phyloP scores from a whole-genome alignment of 2,797 vertebrate species.

The Rhadinocentrus ornatus region DNA sequence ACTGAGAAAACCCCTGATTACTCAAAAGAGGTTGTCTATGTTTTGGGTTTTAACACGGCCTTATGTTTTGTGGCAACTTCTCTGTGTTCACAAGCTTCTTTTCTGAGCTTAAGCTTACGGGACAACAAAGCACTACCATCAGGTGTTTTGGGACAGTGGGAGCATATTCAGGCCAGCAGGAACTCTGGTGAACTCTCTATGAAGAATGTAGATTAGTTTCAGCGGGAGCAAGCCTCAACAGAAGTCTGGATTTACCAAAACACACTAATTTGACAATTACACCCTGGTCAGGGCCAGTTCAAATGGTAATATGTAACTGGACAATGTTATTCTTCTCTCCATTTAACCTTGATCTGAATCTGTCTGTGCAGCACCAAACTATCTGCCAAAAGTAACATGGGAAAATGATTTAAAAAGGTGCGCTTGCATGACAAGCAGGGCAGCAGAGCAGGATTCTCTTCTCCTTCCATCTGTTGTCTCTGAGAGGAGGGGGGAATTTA shows the following conservation, averaged over 20 bases:
- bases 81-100: conserved; percentile 26
- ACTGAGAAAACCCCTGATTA: conserved; percentile 17
- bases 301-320: conserved; percentile 57
- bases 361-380: conserved; percentile 14
- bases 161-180: conserved; percentile 11
- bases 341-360: conserved; percentile 44
- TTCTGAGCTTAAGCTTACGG: conserved; percentile 12
- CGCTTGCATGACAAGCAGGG: conserved; percentile 65
- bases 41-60: conserved; percentile 29
- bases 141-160: conserved; percentile 35
- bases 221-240: conserved; percentile 51
- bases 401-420: conserved; percentile 64
- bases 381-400: conserved; percentile 69
- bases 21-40: conserved; percentile 5
- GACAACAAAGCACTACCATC: conserved; percentile 27
- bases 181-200: conserved; percentile 49
- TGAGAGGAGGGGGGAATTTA: conserved; percentile 34
- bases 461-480: conserved; percentile 45
- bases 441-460: conserved; percentile 48
- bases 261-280: conserved; percentile 71
- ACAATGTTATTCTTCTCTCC: conserved; percentile 62
- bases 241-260: conserved; percentile 67
- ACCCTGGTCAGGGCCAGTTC: conserved; percentile 55
- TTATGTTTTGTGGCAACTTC: conserved; percentile 27
- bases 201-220: conserved; percentile 69